A percentile compares a stretch with the other conserved stretches of the same genome.
Conservation (phyloP, 2,888 invertebrate genomes). For the Sepiola atlantica region DNA sequence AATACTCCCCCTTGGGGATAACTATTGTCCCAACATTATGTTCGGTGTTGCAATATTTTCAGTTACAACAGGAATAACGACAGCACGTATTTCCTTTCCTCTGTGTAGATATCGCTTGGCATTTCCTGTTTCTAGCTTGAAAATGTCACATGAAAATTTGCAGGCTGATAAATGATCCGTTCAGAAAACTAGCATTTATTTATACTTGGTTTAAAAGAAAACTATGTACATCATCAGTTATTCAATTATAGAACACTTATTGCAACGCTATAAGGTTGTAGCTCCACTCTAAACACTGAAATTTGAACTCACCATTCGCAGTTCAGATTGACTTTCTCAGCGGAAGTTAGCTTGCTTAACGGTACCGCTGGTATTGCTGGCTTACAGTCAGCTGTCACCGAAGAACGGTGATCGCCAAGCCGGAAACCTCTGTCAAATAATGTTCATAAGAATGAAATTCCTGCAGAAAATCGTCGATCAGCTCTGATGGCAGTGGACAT, state of each 20-base stretch:
- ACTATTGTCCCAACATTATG: too few relatives aligned
- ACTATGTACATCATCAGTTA: background rate
- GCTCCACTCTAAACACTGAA: background rate
- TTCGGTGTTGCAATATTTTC: too few relatives aligned
- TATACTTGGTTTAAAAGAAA: background rate
- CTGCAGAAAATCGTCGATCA: background rate
- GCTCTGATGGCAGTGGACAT: background rate
- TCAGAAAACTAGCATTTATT: background rate
- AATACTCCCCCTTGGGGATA: too few relatives aligned
- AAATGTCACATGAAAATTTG: background rate
- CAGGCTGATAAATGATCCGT: background rate
- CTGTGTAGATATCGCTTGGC: background rate
- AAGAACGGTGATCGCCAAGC: background rate
- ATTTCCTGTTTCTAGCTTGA: background rate
- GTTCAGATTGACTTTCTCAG: background rate
- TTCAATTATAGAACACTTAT: background rate
- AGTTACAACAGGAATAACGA: too few relatives aligned
- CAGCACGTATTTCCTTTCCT: too few relatives aligned
- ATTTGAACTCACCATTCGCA: background rate
- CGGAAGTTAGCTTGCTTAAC: background rate
- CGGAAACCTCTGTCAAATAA: background rate
- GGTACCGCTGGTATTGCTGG: background rate
- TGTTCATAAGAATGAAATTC: background rate
- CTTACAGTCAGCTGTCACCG: slow-evolving; percentile 20
- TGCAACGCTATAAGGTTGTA: background rate